These are phyloP conservation scores for Semaprochilodus insignis DNA, from an alignment of 2,797 vertebrate species.

Conservation along the genomic window DNA sequence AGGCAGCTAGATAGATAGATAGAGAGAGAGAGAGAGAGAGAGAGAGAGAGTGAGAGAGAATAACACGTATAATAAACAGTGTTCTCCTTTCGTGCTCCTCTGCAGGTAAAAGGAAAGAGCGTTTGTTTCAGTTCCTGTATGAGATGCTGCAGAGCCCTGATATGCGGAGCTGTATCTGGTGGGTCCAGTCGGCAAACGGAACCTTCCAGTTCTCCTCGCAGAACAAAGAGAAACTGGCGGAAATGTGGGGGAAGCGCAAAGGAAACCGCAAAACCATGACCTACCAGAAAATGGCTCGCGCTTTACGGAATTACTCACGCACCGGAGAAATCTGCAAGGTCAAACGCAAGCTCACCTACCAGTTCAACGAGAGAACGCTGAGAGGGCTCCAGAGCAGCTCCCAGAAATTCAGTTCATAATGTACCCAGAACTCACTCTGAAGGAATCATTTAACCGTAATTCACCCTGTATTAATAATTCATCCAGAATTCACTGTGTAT, in stretches of 20 bases:
- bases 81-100: neutral
- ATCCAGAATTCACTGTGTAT: too few species aligned
- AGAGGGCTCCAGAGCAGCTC: constrained; percentile 71
- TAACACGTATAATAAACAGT: too few species aligned
- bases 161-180: constrained; percentile 86
- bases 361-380: constrained; percentile 79
- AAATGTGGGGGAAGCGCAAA: constrained; percentile 82
- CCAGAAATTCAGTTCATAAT: constrained; percentile 18
- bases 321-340: constrained; percentile 85
- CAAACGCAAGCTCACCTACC: constrained; percentile 84
- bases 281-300: constrained; percentile 86
- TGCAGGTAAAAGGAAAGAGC: constrained; percentile 83
- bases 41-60: too few species aligned
- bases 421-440: neutral
- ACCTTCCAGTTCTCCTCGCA: constrained; percentile 87
- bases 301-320: constrained; percentile 81
- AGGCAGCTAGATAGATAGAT: too few species aligned
- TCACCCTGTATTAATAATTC: too few species aligned
- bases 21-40: too few species aligned
- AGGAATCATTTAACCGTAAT: neutral
- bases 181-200: constrained; percentile 80
- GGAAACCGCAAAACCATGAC: constrained; percentile 87
- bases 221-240: constrained; percentile 83
- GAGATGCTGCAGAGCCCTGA: constrained; percentile 85
- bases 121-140: constrained; percentile 84